A percentile compares a stretch with the other conserved stretches of the same genome.
Evolutionary conservation across 2,888 invertebrate species (phyloP).

Genomic region (Drosophila quasianomalipes): DNA sequence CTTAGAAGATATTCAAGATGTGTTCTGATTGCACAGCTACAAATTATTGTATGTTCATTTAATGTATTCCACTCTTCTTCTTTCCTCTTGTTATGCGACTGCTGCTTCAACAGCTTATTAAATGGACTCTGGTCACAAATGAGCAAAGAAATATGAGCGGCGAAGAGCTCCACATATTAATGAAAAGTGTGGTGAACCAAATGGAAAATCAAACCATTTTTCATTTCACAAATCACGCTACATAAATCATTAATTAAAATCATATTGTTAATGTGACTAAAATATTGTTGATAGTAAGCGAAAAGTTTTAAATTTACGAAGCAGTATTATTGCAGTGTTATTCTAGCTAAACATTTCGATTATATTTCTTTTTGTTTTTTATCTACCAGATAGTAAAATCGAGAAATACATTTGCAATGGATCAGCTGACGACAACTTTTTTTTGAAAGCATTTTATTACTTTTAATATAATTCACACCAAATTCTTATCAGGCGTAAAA

Average conservation of each 20-base stretch:
- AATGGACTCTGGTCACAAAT: neutral
- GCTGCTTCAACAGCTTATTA: neutral
- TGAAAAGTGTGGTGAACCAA: neutral
- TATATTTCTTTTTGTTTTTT: neutral
- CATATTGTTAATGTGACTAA: neutral
- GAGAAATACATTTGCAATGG: neutral
- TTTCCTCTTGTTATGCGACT: neutral
- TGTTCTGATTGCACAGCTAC: slow-evolving; percentile 8
- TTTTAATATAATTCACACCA: neutral
- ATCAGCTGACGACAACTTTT: neutral
- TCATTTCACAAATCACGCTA: neutral
- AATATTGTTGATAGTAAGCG: neutral
- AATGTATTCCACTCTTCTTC: neutral
- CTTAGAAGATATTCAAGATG: slow-evolving; percentile 30
- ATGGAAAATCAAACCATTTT: too few relatives aligned
- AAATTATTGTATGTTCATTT: neutral
- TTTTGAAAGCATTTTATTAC: neutral
- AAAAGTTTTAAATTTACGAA: neutral
- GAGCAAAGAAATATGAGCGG: too few relatives aligned
- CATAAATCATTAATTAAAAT: neutral
- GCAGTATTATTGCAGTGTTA: neutral
- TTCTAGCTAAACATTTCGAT: too few relatives aligned
- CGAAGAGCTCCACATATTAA: neutral
- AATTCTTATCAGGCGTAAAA: neutral
- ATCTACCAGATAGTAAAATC: neutral